A percentile compares a stretch with the other conserved stretches of the same genome.
These are phyloP conservation scores for Drosophila niveifrons DNA, from an alignment of 2,888 invertebrate species.

Conservation along the genomic window DNA sequence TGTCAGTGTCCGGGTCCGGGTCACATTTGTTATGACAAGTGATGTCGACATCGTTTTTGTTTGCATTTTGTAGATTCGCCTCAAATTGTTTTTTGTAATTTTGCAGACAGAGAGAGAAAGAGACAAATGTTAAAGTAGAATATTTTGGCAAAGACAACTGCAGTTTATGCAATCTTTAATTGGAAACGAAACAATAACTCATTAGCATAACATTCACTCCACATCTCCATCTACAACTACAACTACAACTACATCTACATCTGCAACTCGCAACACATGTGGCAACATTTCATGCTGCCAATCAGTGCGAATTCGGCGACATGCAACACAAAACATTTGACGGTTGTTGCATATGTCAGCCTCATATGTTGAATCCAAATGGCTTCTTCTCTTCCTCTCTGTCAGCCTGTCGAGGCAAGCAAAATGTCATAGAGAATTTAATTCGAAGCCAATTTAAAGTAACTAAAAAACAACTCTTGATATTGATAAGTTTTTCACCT, in stretches of 20 bases:
- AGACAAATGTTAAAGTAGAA: constrained; percentile 19
- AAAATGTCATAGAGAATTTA: background rate
- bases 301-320: constrained; percentile 71
- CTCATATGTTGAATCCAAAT: constrained; percentile 59
- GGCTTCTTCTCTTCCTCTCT: constrained; percentile 1
- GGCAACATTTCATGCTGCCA: constrained; percentile 68
- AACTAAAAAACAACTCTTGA: background rate
- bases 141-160: constrained; percentile 8
- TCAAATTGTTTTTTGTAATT: constrained; percentile 63
- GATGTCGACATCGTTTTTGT: constrained; percentile 59
- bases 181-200: constrained; percentile 65
- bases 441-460: constrained; percentile 14
- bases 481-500: constrained; percentile 2
- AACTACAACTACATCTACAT: constrained; percentile 7
- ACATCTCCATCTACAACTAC: constrained; percentile 3
- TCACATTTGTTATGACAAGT: constrained; percentile 75
- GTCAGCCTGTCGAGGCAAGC: no score
- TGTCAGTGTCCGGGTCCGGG: constrained; percentile 32
- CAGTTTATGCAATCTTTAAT: constrained; percentile 27
- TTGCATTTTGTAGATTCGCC: constrained; percentile 53
- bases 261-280: constrained; percentile 59
- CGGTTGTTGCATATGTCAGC: constrained; percentile 73
- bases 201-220: constrained; percentile 71
- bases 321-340: constrained; percentile 69
- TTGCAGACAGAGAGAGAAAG: constrained; percentile 10